Base-by-base conservation (phyloP, 2,888 invertebrate species). In the Diarsia mendica region DNA sequence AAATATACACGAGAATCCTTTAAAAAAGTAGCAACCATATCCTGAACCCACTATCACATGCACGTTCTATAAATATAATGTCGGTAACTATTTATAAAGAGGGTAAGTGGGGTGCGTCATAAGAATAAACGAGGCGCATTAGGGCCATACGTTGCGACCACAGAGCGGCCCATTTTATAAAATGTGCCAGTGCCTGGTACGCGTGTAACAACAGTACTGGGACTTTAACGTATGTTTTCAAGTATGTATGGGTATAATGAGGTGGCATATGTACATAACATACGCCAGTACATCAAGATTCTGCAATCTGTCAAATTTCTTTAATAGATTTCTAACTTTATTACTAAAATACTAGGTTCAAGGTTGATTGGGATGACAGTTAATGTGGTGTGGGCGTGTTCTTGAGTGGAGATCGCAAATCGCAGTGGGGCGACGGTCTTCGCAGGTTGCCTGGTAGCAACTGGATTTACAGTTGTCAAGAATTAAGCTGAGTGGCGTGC, bases 91-190 rank as follows among this genome's bases (percentile, higher is more conserved):
- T 87, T 85, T 87, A 85, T 87, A 85, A 88, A 85, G 89, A 79
- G 84, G 84, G 87, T 86, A 87, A 88, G 88, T 86, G 85, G 88
- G 88, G 88, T 89, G 88, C 86, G 88, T 87, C 86, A 86, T 88
- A 88, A 90, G 89, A 86, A 86, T 89, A 88, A 90, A 90, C 87
- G 90, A 88, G 87, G 67, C 75, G 79, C 91, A 91, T 91, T 91
- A 91, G 87, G 90, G 90, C 84, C 91, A 87, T 87, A 83, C 86
- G 85, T 75, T 75, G 86, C 77, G 84, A 80, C 87, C 85, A 84
- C 84, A 80, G 69, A 79, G 83, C 81, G 86, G 84, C 83, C 83
- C 75, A 83, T 87, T 87, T 83, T 82, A 67, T 82, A 89, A 87
- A 87, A 83, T 88, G 85, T 86, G 80, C 76, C 87, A 77, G 85